Base-by-base conservation (phyloP, 2,113 vertebrate genomes). In the Grus americana region DNA sequence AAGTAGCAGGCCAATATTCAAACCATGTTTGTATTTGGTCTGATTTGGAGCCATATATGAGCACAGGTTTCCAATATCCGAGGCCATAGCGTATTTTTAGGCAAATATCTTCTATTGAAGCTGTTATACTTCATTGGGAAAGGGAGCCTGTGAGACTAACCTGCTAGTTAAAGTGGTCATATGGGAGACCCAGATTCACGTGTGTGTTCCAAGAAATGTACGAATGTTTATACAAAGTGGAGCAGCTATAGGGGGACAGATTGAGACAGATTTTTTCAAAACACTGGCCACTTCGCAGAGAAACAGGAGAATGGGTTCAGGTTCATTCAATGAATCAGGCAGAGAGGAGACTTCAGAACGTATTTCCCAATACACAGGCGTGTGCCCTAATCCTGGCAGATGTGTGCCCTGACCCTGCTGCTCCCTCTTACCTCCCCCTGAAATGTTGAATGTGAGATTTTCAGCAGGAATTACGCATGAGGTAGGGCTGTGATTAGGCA, bases 301-400 rank as follows among this genome's bases (percentile, higher is more conserved):
- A 95, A 96, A 72, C 11, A 92, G 38, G 59, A 92, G 70, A 79
- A 79, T n/a, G 61, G 29, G 61, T 91, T 94, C 84, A 87, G 59
- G 84, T 85, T 94, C 70, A 52, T 95, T 84, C 61, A 65, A 72
- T 87, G 90, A 82, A 91, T 82, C 49, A 71, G 52, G 52, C 42
- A 84, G 73, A 86, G 44, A 62, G 34, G 44, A 81, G 72, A 46
- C 40, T 91, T 95, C 44, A 65, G 74, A 91, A 68, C 3, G 0
- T 63, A 57, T 91, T 92, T 96, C 80, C 47, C 57, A 68, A 34
- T 88, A 34, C 6, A 15, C 18, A 52, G 0, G 11, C 36, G 5
- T 34, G 42, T 90, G 44, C 58, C 68, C 34, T 86, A 49, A 86
- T 76, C 49, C 58, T 92, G 67, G 84, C 72, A 89, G 80, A 88